Evolutionary conservation across 2,113 vertebrate genomes (phyloP), one percentile per base, ranked within the genome.

Genomic region (Lagenorhynchus albirostris): DNA sequence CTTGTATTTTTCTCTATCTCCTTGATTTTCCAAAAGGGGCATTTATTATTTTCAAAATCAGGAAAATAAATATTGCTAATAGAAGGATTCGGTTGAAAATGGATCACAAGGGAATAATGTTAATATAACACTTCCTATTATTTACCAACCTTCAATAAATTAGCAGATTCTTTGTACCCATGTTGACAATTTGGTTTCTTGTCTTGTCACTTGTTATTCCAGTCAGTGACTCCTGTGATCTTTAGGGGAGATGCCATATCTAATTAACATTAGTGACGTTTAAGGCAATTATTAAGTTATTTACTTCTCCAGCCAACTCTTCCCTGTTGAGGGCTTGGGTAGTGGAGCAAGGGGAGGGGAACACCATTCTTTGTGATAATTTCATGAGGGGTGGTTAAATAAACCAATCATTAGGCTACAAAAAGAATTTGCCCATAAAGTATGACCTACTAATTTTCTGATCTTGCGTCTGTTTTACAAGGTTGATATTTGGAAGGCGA

Each of bases 21-120:
- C 38, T 81, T 94, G n/a, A 81, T 91, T 96, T 94, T 89, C 71
- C 10, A 36, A 74, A 70, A 76, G 21, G 17, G 7, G 0, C 4
- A 41, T 58, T 91, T 71, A 81, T 89, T 93, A 50, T 18, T 88
- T 84, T 91, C 21, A 58, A 76, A 81, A 81, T 55, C 29, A 68
- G 62, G 38, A 76, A 94, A 77, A 58, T 65, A 89, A 84, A 18
- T n/a, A 36, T 94, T 81, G 2, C 23, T 91, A 92, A 93, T 68
- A 71, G 93, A 93, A 96, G 9, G 11, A 12, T 95, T 73, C 93
- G 12, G 11, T 62, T 86, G 41, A 68, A 85, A 96, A 95, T 83
- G 63, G 53, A 87, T 89, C 92, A 62, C 17, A 81, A 63, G 44
- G 41, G 85, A 77, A 50, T 94, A 81, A 91, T 82, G 3, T 82